Conservation (phyloP, 2,113 vertebrate genomes). For the Stegostoma tigrinum region DNA sequence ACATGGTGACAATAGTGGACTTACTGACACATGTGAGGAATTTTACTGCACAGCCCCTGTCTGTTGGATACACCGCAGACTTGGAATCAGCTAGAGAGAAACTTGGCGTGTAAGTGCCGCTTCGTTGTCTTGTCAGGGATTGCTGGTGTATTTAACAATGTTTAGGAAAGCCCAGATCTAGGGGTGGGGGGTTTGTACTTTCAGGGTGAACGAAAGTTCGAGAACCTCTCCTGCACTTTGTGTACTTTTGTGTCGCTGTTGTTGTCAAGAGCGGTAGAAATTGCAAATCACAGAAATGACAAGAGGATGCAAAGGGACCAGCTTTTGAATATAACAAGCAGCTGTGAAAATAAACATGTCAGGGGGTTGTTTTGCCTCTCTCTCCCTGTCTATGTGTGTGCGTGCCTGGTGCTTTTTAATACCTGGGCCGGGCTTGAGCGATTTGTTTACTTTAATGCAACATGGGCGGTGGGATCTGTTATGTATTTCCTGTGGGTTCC, state of each 20-base stretch:
- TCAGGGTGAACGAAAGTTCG: neutral
- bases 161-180: neutral
- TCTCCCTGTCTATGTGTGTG: neutral
- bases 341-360: neutral
- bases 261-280: neutral
- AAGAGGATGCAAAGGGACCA: neutral
- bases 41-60: neutral
- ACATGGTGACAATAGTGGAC: neutral
- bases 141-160: neutral
- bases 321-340: neutral
- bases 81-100: neutral
- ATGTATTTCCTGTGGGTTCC: neutral
- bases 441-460: neutral
- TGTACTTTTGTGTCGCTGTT: neutral
- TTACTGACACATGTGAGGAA: neutral
- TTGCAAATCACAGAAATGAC: neutral
- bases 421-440: neutral
- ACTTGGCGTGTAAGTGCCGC: neutral
- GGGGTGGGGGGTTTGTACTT: neutral
- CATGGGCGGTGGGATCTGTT: neutral
- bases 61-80: neutral
- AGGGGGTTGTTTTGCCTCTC: neutral
- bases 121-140: neutral
- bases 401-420: neutral
- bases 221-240: neutral